A percentile compares a stretch with the other conserved stretches of the same genome.
These are phyloP conservation scores for Formicarius rufipectus DNA, from an alignment of 2,113 vertebrate genomes.

Conservation along the genomic window DNA sequence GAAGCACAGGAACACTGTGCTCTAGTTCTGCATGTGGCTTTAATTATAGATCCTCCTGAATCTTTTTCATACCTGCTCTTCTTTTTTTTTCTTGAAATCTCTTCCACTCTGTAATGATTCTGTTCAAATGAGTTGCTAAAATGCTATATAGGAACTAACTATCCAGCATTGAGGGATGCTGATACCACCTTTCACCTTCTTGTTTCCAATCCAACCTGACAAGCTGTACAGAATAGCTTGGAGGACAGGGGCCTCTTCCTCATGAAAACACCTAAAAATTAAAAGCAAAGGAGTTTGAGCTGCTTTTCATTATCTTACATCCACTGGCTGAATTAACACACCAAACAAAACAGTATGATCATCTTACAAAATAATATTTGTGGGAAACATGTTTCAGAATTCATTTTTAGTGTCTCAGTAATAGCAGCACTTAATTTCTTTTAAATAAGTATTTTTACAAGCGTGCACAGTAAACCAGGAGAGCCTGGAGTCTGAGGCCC, in stretches of 20 bases:
- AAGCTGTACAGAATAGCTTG: not conserved
- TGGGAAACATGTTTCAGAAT: not conserved
- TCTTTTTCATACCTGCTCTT: constrained; percentile 36
- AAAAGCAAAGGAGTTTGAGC: not conserved
- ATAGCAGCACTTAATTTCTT: not conserved
- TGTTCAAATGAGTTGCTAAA: not conserved
- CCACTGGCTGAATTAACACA: not conserved
- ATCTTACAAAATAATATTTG: not conserved
- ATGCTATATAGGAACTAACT: not conserved
- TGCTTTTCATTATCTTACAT: not conserved
- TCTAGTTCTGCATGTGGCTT: constrained; percentile 46
- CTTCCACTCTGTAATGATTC: not conserved
- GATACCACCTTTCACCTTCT: not conserved
- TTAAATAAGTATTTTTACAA: constrained; percentile 6
- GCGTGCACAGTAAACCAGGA: not conserved
- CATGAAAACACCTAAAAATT: not conserved
- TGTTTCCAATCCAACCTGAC: not conserved
- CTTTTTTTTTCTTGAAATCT: not conserved
- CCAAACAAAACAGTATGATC: not conserved
- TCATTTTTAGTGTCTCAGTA: not conserved
- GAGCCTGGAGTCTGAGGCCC: not conserved
- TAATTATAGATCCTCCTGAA: constrained; percentile 44
- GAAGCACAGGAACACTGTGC: constrained; percentile 18
- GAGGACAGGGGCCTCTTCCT: not conserved
- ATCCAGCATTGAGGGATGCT: not conserved